Evolutionary conservation across 2,113 vertebrate species (phyloP).

Genomic region (Equus przewalskii): DNA sequence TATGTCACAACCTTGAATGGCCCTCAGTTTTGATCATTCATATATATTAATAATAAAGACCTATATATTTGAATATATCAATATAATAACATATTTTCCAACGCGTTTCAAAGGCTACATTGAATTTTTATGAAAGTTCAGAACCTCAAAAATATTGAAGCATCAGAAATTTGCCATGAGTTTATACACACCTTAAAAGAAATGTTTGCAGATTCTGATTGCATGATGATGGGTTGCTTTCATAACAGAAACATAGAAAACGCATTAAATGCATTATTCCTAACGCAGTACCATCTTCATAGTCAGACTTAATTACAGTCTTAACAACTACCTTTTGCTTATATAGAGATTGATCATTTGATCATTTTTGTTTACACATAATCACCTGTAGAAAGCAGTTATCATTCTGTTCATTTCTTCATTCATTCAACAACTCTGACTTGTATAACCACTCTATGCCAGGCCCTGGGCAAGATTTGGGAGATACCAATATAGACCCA

Average conservation of each 20-base stretch:
- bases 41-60: not conserved
- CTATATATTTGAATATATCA: not conserved
- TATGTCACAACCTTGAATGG: not conserved
- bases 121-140: slow-evolving; percentile 53
- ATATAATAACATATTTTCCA: not conserved
- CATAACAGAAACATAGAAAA: slow-evolving; percentile 55
- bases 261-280: slow-evolving; percentile 51
- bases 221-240: slow-evolving; percentile 66
- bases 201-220: slow-evolving; percentile 69
- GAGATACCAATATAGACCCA: not conserved
- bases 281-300: slow-evolving; percentile 40
- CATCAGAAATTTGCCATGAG: slow-evolving; percentile 34
- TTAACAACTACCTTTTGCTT: slow-evolving; percentile 63
- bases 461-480: not conserved
- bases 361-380: slow-evolving; percentile 45
- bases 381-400: slow-evolving; percentile 59
- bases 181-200: slow-evolving; percentile 62
- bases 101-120: not conserved
- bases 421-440: slow-evolving; percentile 38
- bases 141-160: slow-evolving; percentile 22
- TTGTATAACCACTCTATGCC: not conserved
- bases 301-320: slow-evolving; percentile 72
- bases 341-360: slow-evolving; percentile 60
- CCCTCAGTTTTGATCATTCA: not conserved
- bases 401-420: slow-evolving; percentile 44